Conservation (phyloP, 2,113 vertebrate species). For the Cephalopholis sonnerati region DNA sequence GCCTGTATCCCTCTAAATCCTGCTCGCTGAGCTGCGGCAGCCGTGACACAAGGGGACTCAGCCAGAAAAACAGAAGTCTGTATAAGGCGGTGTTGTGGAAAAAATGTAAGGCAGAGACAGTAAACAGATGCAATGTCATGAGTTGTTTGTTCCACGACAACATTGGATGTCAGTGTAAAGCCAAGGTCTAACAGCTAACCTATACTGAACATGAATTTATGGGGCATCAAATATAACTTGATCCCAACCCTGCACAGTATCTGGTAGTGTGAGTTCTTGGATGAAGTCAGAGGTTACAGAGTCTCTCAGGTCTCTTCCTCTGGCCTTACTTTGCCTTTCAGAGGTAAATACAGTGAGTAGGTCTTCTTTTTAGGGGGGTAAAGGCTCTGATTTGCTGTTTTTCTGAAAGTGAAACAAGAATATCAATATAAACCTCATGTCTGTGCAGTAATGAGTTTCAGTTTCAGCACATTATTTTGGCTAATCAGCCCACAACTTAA, state of each 20-base stretch:
- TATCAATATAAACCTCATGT: not conserved
- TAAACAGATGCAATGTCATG: conserved; percentile 30
- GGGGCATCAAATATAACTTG: conserved; percentile 34
- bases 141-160: conserved; percentile 51
- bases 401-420: not conserved
- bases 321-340: not conserved
- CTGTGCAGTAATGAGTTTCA: not conserved
- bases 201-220: conserved; percentile 26
- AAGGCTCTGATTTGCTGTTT: not conserved
- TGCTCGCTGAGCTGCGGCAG: not conserved
- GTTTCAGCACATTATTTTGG: not conserved
- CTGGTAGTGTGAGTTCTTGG: not conserved
- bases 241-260: conserved; percentile 7
- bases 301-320: not conserved
- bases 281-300: not conserved
- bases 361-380: not conserved
- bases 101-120: conserved; percentile 18
- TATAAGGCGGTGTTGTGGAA: conserved; percentile 17
- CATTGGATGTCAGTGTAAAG: conserved; percentile 6
- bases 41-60: conserved; percentile 23
- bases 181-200: conserved; percentile 30
- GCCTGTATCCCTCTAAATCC: conserved; percentile 47
- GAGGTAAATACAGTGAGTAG: not conserved
- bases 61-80: conserved; percentile 22
- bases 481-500: too few relatives aligned